Conservation (phyloP, 2,797 vertebrate species). For the Lacerta viridis region DNA sequence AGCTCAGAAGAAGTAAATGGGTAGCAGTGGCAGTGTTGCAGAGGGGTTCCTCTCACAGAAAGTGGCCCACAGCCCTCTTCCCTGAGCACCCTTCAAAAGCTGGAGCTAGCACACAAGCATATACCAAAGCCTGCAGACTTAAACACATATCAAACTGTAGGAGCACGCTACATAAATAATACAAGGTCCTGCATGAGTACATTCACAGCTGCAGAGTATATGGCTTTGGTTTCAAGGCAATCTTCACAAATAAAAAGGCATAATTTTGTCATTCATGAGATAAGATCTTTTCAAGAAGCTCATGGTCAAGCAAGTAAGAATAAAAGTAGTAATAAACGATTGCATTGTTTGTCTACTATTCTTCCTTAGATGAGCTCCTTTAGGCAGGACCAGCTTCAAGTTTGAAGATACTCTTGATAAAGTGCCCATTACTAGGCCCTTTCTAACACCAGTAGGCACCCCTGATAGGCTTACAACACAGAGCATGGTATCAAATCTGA, state of each 20-base stretch:
- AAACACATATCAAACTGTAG: not conserved
- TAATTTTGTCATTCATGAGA: slow-evolving; percentile 47
- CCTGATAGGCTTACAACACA: not conserved
- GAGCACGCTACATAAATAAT: not conserved
- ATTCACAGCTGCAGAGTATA: slow-evolving; percentile 45
- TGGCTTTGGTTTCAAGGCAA: slow-evolving; percentile 17
- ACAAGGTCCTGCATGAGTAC: slow-evolving; percentile 6
- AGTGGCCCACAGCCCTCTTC: too few relatives aligned
- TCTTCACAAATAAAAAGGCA: slow-evolving; percentile 39
- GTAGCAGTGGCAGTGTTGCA: too few relatives aligned
- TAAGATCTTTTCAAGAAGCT: slow-evolving; percentile 47
- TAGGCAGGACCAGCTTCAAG: not conserved
- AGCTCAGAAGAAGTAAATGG: too few relatives aligned
- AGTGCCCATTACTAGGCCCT: not conserved
- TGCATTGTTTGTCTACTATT: too few relatives aligned
- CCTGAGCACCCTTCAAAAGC: too few relatives aligned
- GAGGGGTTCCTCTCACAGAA: too few relatives aligned
- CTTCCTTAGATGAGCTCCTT: not conserved
- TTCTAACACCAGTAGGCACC: not conserved
- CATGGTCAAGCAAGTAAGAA: slow-evolving; percentile 15
- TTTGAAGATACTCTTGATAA: not conserved
- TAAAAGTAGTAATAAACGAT: not conserved
- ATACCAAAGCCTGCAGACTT: not conserved
- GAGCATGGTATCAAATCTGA: not conserved
- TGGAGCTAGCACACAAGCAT: not conserved